phyloP scores from a whole-genome alignment of 2,797 vertebrate genomes.

The Syndactyla subalaris region DNA sequence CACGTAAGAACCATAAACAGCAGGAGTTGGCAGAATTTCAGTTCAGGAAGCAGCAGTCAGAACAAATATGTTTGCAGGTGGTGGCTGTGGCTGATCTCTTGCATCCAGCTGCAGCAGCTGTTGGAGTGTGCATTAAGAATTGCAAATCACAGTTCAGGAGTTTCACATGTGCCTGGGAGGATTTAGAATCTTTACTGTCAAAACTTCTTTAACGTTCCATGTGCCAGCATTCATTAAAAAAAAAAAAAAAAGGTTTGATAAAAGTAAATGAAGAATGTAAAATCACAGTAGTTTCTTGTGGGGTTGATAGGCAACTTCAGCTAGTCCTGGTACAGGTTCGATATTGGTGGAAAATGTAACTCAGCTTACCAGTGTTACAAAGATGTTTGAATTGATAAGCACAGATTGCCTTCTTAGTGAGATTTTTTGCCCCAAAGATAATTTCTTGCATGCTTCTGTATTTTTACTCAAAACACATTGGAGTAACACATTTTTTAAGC shows the following conservation, averaged over 20 bases:
- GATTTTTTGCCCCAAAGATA: neutral
- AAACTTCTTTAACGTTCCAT: too few relatives aligned
- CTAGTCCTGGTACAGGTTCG: neutral
- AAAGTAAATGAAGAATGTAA: neutral
- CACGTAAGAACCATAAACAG: neutral
- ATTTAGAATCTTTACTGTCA: neutral
- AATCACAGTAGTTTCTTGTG: neutral
- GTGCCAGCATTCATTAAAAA: neutral
- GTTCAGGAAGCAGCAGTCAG: slow-evolving; percentile 15
- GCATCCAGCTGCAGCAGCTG: neutral
- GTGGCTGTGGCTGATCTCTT: neutral
- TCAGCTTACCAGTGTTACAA: neutral
- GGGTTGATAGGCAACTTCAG: neutral
- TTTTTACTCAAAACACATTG: neutral
- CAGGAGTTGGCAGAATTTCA: slow-evolving; percentile 26
- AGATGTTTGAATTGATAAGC: neutral
- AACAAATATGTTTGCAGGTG: neutral
- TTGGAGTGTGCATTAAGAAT: neutral
- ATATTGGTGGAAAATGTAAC: neutral
- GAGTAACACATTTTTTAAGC: neutral
- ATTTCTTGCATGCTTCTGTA: neutral
- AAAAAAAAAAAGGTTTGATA: neutral
- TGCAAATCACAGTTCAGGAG: neutral
- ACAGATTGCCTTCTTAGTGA: neutral
- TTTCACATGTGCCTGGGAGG: neutral